Percentiles rank a stretch among this genome's conserved stretches.
These are phyloP conservation scores for Dicentrarchus labrax DNA, from an alignment of 2,113 vertebrate genomes.

Conservation along the genomic window DNA sequence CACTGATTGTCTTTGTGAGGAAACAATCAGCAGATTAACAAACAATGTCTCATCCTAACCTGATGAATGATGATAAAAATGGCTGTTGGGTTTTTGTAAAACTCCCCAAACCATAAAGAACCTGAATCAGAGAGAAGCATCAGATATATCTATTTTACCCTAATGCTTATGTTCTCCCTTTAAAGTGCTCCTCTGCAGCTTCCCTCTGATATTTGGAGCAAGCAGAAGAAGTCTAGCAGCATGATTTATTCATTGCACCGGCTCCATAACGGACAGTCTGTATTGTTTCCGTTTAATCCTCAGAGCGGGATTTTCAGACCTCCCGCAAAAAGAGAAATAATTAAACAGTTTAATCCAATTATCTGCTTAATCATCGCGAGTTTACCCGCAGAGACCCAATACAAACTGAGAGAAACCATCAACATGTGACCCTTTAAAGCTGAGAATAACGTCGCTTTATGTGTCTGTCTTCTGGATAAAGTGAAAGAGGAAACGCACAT, in stretches of 20 bases:
- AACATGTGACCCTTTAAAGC: background rate
- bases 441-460: background rate
- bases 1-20: constrained; percentile 1
- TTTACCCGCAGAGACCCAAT: constrained; percentile 28
- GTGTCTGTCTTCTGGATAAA: constrained; percentile 51
- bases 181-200: constrained; percentile 13
- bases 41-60: constrained; percentile 47
- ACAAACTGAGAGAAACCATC: background rate
- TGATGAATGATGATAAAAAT: background rate
- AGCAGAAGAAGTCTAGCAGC: constrained; percentile 25
- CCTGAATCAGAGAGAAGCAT: background rate
- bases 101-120: constrained; percentile 21
- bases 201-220: constrained; percentile 20
- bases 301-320: constrained; percentile 50
- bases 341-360: constrained; percentile 62
- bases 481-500: constrained; percentile 82
- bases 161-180: background rate
- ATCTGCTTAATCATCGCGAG: constrained; percentile 43
- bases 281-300: constrained; percentile 50
- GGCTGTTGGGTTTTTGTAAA: background rate
- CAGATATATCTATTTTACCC: background rate
- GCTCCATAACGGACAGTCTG: constrained; percentile 21
- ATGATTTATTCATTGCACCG: constrained; percentile 49
- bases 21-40: constrained; percentile 35
- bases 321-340: constrained; percentile 37